Base-by-base conservation (phyloP, 2,888 invertebrate genomes). In the Rhorus exstirpatorius region DNA sequence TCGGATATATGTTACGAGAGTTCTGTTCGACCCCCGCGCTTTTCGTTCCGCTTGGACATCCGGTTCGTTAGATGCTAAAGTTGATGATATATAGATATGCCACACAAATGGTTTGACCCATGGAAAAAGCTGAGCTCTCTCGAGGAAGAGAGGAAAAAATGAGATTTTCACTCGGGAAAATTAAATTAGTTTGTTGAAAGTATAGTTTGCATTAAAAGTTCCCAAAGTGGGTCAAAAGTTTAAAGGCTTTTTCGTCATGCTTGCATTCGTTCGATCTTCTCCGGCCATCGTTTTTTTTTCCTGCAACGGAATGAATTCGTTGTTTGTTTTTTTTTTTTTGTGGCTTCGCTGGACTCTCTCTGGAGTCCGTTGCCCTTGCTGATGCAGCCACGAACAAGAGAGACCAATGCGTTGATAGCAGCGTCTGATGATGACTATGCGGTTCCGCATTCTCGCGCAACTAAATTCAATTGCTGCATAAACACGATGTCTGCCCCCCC, bases 361-460 rank as follows among this genome's bases (percentile, higher is more conserved):
- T 14, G 17, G 35, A 61, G 17, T 24, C n/a, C 44, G 49, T 53
- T 76, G 49, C 58, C 14, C 63, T 21, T 14, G 26, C 38, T 14
- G 38, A 8, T 10, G 21, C 24, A 2, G 21, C 19, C 21, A 35
- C 65, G 35, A 53, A 10, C 44, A 19, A 41, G 65, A 61, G 63
- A 26, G 6, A 70, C 21, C 21, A 49, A 65, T n/a, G 41, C 31
- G 72, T 38, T n/a, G 19, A 60, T 46, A 67, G 51, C 60, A 31
- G 46, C 24, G 68, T 70, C 12, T 55, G 41, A 53, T 68, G 58
- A 79, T 72, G 60, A 68, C 61, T 38, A 6, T 63, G 81, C 81
- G 77, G 81, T 81, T 81, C 77, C 77, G 81, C 68, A 78, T 78
- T 81, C 61, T 24, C 67, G 67, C 61, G 72, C 77, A 81, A 81